These are phyloP conservation scores for Daboia siamensis DNA, from an alignment of 2,113 vertebrate species.

Conservation along the genomic window DNA sequence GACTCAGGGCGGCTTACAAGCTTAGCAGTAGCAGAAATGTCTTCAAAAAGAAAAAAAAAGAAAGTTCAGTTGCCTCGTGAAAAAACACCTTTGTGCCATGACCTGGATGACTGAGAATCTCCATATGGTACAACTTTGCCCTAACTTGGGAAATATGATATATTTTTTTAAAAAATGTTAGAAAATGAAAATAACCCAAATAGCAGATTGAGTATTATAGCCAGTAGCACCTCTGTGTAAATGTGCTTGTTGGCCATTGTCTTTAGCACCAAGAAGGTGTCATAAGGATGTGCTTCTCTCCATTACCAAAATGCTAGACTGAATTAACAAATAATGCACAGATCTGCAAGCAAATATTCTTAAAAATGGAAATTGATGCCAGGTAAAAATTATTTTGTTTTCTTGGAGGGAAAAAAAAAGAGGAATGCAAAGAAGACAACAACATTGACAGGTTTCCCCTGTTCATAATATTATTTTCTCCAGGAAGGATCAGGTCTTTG, in stretches of 20 bases:
- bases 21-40: no score
- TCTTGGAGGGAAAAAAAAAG: background rate
- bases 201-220: background rate
- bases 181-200: background rate
- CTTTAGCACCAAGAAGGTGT: background rate
- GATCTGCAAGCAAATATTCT: background rate
- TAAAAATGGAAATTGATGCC: background rate
- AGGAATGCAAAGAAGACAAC: background rate
- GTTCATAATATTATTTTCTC: background rate
- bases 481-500: background rate
- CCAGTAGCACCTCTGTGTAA: background rate
- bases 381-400: background rate
- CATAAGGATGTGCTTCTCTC: background rate
- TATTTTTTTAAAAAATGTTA: background rate
- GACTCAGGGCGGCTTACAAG: no score
- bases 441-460: background rate
- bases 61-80: no score
- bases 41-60: no score
- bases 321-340: background rate
- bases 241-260: background rate
- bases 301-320: background rate
- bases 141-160: background rate
- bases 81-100: no score
- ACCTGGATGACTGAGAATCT: no score
- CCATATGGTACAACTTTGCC: background rate